Conservation (phyloP, 2,113 vertebrate species). For the Tyto alba region DNA sequence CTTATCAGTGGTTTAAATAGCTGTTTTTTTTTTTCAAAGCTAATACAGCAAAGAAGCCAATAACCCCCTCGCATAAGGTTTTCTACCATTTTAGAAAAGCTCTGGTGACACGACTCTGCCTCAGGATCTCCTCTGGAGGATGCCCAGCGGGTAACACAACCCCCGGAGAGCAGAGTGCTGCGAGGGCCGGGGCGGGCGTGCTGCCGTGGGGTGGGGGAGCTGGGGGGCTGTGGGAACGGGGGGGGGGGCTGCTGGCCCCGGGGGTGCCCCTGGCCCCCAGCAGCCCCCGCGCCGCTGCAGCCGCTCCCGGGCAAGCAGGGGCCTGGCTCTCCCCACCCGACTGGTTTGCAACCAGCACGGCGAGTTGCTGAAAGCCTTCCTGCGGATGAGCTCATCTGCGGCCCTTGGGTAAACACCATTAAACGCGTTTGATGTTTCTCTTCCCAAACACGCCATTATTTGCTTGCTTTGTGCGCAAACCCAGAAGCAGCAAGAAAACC, state of each 20-base stretch:
- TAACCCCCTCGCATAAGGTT: not conserved
- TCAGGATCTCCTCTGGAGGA: not conserved
- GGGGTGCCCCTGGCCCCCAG: accelerated
- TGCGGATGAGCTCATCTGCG: not conserved
- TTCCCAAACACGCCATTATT: not conserved
- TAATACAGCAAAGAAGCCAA: not conserved
- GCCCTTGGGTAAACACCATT: not conserved
- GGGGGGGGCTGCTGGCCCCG: not conserved
- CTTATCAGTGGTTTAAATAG: not conserved
- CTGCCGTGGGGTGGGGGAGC: no score
- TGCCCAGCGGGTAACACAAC: not conserved
- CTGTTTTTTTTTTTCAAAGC: not conserved
- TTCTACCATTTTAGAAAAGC: not conserved
- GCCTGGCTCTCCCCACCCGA: not conserved
- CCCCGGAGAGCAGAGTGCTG: not conserved
- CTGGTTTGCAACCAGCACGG: not conserved
- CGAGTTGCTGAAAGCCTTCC: not conserved
- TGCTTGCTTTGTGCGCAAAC: not conserved
- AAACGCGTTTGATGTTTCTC: not conserved
- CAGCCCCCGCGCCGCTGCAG: not conserved
- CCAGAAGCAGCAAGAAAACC: not conserved
- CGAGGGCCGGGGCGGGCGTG: accelerated
- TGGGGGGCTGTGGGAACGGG: accelerated
- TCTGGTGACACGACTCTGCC: not conserved
- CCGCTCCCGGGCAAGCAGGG: not conserved